Evolutionary conservation across 2,888 invertebrate genomes (phyloP), one percentile per base, ranked within the genome.

Genomic region (Syrista parreyssii): DNA sequence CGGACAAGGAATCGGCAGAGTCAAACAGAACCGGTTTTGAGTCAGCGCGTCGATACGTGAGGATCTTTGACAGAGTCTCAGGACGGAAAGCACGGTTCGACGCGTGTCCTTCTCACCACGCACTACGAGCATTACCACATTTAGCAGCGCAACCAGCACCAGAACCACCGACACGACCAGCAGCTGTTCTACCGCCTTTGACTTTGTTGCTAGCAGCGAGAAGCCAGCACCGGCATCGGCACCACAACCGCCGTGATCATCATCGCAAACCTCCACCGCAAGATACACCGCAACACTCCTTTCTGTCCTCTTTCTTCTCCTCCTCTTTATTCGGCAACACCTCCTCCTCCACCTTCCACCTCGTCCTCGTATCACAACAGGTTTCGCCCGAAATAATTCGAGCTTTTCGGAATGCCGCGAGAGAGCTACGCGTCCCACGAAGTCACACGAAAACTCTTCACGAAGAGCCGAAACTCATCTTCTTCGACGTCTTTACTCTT

Each of bases 21-120:
- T 86, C 86, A 88, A 89, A 87, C 88, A 85, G 87, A 90, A 90
- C 89, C 90, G 90, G 90, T 90, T 90, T 89, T 78, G 78, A 78
- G 81, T 81, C 6, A 40, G 40, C 40, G 40, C 15, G 40, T 2
- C 40, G 15, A 40, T 40, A 15, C 40, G 40, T 6, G 6, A 15
- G 15, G 40, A 40, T 15, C 40, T 40, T 40, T 15, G 15, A 40
- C 40, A 40, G 40, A 40, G 40, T 40, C 40, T 40, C 40, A 40
- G 40, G 40, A 40, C 40, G 40, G 15, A 40, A 40, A 15, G 40
- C 40, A 40, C 15, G 15, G 40, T 40, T 40, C 40, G 40, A 15
- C 40, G 40, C 15, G 40, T 40, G 15, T 40, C 40, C 40, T 33
- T 33, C 33, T 40, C 40, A 4, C 40, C 40, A 1, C 1, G 2